Percentiles rank a stretch among this genome's conserved stretches.
Conservation (phyloP, 2,888 invertebrate genomes). For the Odontocerum albicorne region DNA sequence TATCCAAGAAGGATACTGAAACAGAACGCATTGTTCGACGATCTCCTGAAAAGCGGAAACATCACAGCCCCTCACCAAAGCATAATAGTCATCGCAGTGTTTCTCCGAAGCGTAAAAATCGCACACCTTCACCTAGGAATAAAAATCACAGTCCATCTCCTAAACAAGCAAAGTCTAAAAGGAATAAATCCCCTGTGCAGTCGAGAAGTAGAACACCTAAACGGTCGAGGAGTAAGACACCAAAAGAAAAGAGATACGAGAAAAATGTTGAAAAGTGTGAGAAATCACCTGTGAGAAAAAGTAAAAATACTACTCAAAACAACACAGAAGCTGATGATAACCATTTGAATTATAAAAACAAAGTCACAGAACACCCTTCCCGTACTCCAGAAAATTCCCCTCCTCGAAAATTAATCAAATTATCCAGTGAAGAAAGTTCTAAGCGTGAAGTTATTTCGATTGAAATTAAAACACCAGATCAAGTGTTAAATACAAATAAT, state of each 20-base stretch:
- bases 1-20: conserved; percentile 32
- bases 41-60: conserved; percentile 22
- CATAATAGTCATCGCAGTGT: conserved; percentile 40
- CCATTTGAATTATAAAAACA: conserved; percentile 20
- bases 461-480: too few species aligned
- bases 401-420: conserved; percentile 18
- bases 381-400: conserved; percentile 34
- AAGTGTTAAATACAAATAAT: too few species aligned
- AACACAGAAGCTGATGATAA: conserved; percentile 15
- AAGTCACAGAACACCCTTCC: conserved; percentile 9
- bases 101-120: conserved; percentile 38
- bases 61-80: conserved; percentile 13
- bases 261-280: conserved; percentile 17
- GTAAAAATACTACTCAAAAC: conserved; percentile 13
- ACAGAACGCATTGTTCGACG: conserved; percentile 23
- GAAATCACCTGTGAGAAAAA: conserved; percentile 21
- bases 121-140: conserved; percentile 26
- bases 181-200: conserved; percentile 30
- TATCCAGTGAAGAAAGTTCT: neutral
- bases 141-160: conserved; percentile 22
- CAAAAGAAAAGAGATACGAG: conserved; percentile 42
- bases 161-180: conserved; percentile 8
- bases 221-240: conserved; percentile 22
- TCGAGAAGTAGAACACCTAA: conserved; percentile 25
- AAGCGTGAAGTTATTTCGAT: too few species aligned